A percentile compares a stretch with the other conserved stretches of the same genome.
phyloP scores from a whole-genome alignment of 1,140 invertebrate genomes.

The Bombus waltoni region DNA sequence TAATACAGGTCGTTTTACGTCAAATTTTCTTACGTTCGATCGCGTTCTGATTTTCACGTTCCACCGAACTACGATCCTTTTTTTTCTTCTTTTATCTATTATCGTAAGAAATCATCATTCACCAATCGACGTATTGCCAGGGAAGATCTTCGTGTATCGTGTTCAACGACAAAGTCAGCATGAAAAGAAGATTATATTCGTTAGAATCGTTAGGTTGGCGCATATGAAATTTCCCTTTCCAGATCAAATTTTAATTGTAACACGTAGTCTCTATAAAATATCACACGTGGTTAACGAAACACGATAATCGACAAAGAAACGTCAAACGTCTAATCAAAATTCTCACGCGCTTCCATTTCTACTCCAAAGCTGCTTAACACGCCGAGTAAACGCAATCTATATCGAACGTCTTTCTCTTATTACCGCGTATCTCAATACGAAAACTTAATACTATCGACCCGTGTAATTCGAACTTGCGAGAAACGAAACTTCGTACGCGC shows the following conservation, averaged over 20 bases:
- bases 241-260: background rate
- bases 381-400: no score
- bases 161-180: background rate
- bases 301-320: no score
- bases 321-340: no score
- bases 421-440: background rate
- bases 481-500: no score
- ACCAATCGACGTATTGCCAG: background rate
- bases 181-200: no score
- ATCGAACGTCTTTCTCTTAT: no score
- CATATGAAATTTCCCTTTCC: background rate
- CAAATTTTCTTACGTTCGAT: background rate
- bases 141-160: background rate
- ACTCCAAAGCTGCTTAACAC: no score
- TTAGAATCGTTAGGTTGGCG: background rate
- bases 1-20: background rate
- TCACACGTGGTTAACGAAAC: background rate
- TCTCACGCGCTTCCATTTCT: no score
- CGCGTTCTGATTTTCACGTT: background rate
- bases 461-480: no score
- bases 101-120: background rate
- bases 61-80: background rate
- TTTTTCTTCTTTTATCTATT: background rate
- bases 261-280: background rate
- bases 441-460: accelerated